Evolutionary conservation across 2,113 vertebrate species (phyloP).

Genomic region (Smithornis capensis): DNA sequence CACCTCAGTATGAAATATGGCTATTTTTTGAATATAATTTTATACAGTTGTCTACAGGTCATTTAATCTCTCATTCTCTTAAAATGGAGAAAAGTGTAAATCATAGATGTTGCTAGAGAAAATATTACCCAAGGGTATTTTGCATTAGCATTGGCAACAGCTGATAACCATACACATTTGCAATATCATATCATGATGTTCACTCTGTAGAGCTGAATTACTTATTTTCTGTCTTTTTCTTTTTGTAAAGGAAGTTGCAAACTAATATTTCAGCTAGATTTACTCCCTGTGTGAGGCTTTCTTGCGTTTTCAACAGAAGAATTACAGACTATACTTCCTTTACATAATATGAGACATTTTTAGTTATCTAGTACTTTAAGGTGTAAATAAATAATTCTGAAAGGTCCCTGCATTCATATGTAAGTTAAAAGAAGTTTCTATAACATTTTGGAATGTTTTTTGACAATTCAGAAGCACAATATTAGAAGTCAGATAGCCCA

Average conservation of each 20-base stretch:
- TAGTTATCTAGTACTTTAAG: neutral
- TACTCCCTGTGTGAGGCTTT: neutral
- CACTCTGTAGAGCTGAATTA: neutral
- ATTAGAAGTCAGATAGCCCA: neutral
- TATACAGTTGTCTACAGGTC: constrained; percentile 9
- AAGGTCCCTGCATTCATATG: neutral
- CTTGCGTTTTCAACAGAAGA: neutral
- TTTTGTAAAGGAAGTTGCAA: neutral
- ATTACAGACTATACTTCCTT: neutral
- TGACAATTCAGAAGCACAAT: neutral
- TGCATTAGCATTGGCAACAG: neutral
- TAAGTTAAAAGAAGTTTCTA: neutral
- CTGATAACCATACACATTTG: constrained; percentile 25
- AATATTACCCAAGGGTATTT: neutral
- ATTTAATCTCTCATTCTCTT: constrained; percentile 39
- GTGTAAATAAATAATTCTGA: neutral
- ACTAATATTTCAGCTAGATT: neutral
- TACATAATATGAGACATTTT: neutral
- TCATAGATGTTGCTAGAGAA: neutral
- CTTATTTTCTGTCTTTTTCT: neutral
- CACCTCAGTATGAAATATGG: neutral
- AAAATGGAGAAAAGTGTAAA: constrained; percentile 9
- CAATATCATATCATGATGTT: neutral
- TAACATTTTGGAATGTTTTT: neutral
- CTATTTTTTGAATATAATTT: constrained; percentile 26